Evolutionary conservation across 2,888 invertebrate species (phyloP), one percentile per base, ranked within the genome.

Genomic region (Thecophora atra): DNA sequence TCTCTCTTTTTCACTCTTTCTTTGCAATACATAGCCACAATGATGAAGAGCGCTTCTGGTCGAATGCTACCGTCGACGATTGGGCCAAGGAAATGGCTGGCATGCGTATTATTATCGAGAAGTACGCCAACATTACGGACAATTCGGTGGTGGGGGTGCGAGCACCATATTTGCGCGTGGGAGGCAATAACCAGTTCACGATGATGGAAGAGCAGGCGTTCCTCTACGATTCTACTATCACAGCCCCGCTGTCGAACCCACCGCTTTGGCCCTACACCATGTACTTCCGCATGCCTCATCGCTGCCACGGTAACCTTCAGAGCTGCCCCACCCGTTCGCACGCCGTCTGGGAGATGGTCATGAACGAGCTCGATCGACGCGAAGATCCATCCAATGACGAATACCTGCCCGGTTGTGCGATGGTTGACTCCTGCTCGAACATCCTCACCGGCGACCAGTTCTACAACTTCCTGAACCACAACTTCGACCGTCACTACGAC

Each of bases 191-290:
- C 86, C 97, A 97, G 87, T 98, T 97, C 88, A 94, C 95, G 80
- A 97, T 98, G 96, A 96, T 98, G 97, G 94, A 95, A 86, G 96
- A 97, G 86, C 94, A 96, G 85, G 95, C 95, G 15, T 97, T 97
- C 90, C 88, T 95, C 63, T 98, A 98, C 85, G 98, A 98, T 87
- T 96, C 97, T 58, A 97, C 97, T 67, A 96, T 98, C 84, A 96
- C 96, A 0, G 95, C 96, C 1, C 94, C 96, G 1, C 89, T 96
- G 51, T 94, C 93, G 78, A 95, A 96, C 84, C 95, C 95, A 24
- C 97, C 97, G 69, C 91, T 96, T 78, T 98, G 98, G 98, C 98
- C 98, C 3, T 98, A 98, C 89, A 98, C 98, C 72, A 94, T 98
- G 93, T 97, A 98, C 90, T 97, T 96, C 91, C 92, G 95, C 81